A percentile compares a stretch with the other conserved stretches of the same genome.
Evolutionary conservation across 2,113 vertebrate genomes (phyloP).

Genomic region (Calyptomena viridis): DNA sequence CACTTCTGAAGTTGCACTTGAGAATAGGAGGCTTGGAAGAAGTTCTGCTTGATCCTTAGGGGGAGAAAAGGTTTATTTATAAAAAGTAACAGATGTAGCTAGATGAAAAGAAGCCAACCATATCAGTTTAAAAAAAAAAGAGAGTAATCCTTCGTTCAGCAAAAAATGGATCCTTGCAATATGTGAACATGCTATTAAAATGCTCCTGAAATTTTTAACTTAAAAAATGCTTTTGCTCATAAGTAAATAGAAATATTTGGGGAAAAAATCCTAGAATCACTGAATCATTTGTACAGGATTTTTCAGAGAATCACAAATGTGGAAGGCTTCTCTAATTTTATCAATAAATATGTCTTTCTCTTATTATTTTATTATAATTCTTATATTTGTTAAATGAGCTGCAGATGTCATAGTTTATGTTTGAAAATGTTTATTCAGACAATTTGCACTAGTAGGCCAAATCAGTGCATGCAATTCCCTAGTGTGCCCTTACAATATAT

Average conservation of each 20-base stretch:
- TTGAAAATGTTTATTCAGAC: neutral
- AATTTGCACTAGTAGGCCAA: neutral
- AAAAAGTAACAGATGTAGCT: conserved; percentile 43
- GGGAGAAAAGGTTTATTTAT: conserved; percentile 30
- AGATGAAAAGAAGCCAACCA: conserved; percentile 45
- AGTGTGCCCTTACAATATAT: neutral
- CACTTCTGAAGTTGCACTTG: conserved; percentile 40
- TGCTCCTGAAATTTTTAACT: neutral
- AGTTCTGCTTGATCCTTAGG: conserved; percentile 32
- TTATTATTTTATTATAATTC: neutral
- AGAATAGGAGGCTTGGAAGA: conserved; percentile 49
- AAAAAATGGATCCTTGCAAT: neutral
- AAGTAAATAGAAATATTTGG: neutral
- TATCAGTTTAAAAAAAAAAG: neutral
- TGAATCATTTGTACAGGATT: neutral
- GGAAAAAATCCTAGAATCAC: neutral
- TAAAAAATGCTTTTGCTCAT: neutral
- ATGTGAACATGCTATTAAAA: neutral
- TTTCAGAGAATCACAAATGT: neutral
- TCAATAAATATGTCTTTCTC: neutral
- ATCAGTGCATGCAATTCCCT: neutral
- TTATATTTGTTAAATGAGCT: neutral
- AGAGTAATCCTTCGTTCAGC: neutral
- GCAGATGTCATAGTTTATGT: neutral
- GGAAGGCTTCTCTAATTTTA: neutral